A percentile compares a stretch with the other conserved stretches of the same genome.
phyloP scores from a whole-genome alignment of 2,797 vertebrate genomes.

The Pseudopleuronectes americanus region DNA sequence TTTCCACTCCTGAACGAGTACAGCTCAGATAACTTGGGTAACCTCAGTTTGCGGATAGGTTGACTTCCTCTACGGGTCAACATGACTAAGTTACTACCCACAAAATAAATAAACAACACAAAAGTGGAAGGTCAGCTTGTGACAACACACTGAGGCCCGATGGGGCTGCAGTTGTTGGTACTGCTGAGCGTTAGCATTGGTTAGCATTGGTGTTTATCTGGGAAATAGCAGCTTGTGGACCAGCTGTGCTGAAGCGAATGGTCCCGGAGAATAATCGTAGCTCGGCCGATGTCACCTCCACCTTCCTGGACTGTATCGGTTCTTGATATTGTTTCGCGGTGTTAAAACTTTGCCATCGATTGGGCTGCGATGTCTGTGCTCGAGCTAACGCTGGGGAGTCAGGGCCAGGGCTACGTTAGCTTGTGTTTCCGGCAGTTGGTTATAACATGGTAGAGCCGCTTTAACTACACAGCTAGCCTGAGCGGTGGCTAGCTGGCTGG shows the following conservation, averaged over 20 bases:
- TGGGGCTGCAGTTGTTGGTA: constrained; percentile 38
- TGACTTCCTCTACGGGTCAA: too few species aligned
- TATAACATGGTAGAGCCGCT: constrained; percentile 1
- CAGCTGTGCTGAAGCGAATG: not conserved
- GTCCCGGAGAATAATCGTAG: not conserved
- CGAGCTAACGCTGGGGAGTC: constrained; percentile 51
- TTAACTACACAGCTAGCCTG: not conserved
- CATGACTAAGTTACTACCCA: too few species aligned
- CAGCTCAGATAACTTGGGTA: too few species aligned
- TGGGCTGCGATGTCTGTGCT: constrained; percentile 34
- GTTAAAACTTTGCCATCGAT: constrained; percentile 37
- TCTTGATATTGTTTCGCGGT: constrained; percentile 10
- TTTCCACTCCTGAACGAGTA: too few species aligned
- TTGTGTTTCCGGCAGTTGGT: constrained; percentile 45
- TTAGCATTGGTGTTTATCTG: constrained; percentile 61
- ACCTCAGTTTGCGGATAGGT: too few species aligned
- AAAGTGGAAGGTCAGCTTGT: constrained; percentile 8
- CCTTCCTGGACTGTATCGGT: not conserved
- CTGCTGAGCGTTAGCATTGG: constrained; percentile 62
- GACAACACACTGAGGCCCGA: constrained; percentile 47
- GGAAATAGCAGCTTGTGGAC: constrained; percentile 7
- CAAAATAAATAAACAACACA: not conserved
- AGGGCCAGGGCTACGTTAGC: constrained; percentile 34
- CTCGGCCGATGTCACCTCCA: constrained; percentile 6
- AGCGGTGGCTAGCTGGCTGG: accelerated